Base-by-base conservation (phyloP, 2,113 vertebrate species). In the Rhinoderma darwinii region DNA sequence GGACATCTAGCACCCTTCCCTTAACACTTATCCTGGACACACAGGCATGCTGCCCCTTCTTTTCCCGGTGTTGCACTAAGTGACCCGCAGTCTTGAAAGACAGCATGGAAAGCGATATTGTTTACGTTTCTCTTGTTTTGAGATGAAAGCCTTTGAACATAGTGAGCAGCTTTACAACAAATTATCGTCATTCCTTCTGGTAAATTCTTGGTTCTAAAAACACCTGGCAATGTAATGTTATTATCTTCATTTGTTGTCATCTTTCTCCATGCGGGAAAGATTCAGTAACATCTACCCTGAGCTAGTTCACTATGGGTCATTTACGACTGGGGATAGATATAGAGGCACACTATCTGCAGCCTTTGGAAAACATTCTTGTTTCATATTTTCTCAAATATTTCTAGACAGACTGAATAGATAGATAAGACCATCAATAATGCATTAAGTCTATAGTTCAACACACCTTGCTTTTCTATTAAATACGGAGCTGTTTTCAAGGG, bases 131-230 rank as follows among this genome's bases (percentile, higher is more conserved):
- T 50, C 44, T 51, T 30, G 51, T 11, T 20, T 78, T 73, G 66
- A 37, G 18, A 61, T 43, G 35, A 81, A 86, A 72, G 47, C 47
- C 66, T 86, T 86, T 81, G 77, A 86, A 86, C 66, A 61, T 44
- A 14, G 50, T 44, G 10, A 81, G 32, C 44, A 50, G 39, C 37
- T 18, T 59, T 17, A 25, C 20, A 76, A 80, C 61, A 80, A 14
- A 43, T 76, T 41, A 27, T 66, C n/a, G 22, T 10, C 35, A 61
- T 82, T 70, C 37, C 44, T 59, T 43, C 9, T 72, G 44, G 37
- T 44, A 80, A 72, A 73, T 72, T 66, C 54, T 22, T 85, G 5
- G 51, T 17, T 8, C 78, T 59, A 51, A 22, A 81, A 70, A 82
- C 85, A 86, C 47, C 66, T 86, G 77, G 77, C 35, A 27, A 25